Evolutionary conservation across 2,113 vertebrate species (phyloP).

Genomic region (Ammodytes dubius): DNA sequence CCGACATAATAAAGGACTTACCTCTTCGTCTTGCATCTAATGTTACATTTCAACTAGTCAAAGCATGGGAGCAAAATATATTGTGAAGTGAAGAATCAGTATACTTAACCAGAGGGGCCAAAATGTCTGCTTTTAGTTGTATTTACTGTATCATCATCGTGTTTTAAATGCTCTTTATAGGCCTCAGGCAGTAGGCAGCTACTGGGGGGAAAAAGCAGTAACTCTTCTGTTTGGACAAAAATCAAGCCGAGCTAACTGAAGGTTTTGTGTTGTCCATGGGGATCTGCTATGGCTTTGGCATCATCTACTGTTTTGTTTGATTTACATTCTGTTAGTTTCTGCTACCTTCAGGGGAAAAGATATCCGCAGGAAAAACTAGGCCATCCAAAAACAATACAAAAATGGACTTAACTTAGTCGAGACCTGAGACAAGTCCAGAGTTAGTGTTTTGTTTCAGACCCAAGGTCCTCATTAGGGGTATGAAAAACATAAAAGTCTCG

Average conservation of each 20-base stretch:
- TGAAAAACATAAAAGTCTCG: slow-evolving; percentile 6
- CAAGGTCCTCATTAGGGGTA: slow-evolving; percentile 6
- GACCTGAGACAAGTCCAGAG: background rate
- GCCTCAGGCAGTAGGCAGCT: too few species aligned
- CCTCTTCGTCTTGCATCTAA: background rate
- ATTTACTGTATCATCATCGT: background rate
- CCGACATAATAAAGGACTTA: background rate
- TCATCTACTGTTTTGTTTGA: slow-evolving; percentile 13
- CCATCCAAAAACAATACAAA: slow-evolving; percentile 5
- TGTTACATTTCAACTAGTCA: background rate
- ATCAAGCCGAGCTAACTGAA: background rate
- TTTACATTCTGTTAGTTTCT: slow-evolving; percentile 10
- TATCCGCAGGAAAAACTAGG: slow-evolving; percentile 13
- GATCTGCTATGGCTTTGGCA: slow-evolving; percentile 4
- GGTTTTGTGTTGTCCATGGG: background rate
- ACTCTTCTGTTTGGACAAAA: background rate
- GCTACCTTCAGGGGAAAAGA: slow-evolving; percentile 12
- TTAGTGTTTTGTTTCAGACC: slow-evolving; percentile 1
- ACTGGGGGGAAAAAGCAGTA: background rate
- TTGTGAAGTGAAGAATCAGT: background rate
- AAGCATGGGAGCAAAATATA: background rate
- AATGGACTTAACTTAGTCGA: background rate
- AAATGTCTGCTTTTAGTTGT: background rate
- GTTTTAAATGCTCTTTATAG: background rate
- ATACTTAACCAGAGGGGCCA: background rate